These are phyloP conservation scores for Salpingus planirostris DNA, from an alignment of 2,888 invertebrate genomes.

Conservation along the genomic window DNA sequence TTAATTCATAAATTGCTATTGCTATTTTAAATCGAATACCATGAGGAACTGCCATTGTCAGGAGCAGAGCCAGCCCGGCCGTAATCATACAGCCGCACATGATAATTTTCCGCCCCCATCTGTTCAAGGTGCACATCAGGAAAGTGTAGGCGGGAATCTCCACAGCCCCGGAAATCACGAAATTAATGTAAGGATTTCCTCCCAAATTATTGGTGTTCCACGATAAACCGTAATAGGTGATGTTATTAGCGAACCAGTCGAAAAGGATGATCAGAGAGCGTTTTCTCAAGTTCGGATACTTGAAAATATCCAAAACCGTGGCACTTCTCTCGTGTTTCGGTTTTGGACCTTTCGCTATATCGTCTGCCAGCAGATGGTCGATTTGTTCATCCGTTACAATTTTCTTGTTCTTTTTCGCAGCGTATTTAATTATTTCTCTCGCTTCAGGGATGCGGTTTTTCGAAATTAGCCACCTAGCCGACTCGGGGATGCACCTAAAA, in stretches of 20 bases:
- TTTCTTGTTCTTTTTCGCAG: constrained; percentile 57
- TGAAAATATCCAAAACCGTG: constrained; percentile 48
- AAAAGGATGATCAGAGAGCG: constrained; percentile 62
- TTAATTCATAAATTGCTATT: neutral
- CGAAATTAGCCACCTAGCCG: constrained; percentile 61
- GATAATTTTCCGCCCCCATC: constrained; percentile 60
- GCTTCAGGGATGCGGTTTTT: constrained; percentile 56
- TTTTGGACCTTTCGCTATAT: constrained; percentile 38
- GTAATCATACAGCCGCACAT: constrained; percentile 60
- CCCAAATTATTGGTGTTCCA: constrained; percentile 66
- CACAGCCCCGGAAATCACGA: constrained; percentile 63
- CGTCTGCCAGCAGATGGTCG: constrained; percentile 44
- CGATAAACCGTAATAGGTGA: constrained; percentile 69
- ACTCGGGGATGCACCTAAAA: constrained; percentile 61
- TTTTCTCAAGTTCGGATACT: constrained; percentile 54
- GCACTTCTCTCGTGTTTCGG: constrained; percentile 36
- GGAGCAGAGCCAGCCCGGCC: constrained; percentile 51
- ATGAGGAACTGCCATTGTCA: constrained; percentile 50
- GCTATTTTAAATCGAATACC: no score
- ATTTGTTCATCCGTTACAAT: constrained; percentile 47
- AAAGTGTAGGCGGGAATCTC: constrained; percentile 67
- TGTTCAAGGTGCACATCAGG: constrained; percentile 56
- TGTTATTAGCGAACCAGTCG: constrained; percentile 70
- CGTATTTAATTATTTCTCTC: constrained; percentile 50
- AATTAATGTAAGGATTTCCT: constrained; percentile 64